Evolutionary conservation across 2,797 vertebrate genomes (phyloP), one percentile per base, ranked within the genome.

Genomic region (Nannoperca australis): DNA sequence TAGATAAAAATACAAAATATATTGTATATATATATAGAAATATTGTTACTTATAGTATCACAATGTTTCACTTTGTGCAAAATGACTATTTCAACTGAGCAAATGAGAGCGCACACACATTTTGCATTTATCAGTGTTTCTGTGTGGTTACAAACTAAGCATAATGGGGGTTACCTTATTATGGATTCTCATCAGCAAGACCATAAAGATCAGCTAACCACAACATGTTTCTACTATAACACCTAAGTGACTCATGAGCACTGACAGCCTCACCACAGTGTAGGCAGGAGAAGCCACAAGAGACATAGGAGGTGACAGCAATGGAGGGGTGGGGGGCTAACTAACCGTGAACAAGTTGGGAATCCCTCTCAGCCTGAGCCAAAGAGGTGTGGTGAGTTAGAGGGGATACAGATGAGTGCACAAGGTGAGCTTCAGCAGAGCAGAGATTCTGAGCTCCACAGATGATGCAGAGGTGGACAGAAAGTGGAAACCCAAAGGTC

Each of bases 161-260:
- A 61, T 56, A n/a, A 47, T 27, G 56, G 76, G 81, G 85, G 86
- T 84, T 88, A 83, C 70, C 54, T 61, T 76, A 36, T 56, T 9
- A 45, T 73, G 67, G 79, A 85, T 84, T 88, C 73, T 82, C 67
- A 85, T 74, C 61, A 30, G 70, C 49, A 80, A 74, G 44, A 13
- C 24, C 20, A 1, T 83, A 89, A 92, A 93, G 89, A 89, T 91
- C 89, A 91, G n/a, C 17, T 70, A 36, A 91, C 90, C 91, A 56
- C 85, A 87, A 54, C 59, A 15, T 10, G 42, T 67, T 63, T 72
- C 32, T 13, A 18, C 72, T 27, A 14, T 74, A 73, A 42, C 4
- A 5, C 62, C 36, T 38, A 18, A 82, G 70, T 92, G 89, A 92
- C 82, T 90, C 87, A 91, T 45, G 50, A 78, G 36, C 54, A 42